Conservation (phyloP, 2,113 vertebrate species). For the Tetrax tetrax region DNA sequence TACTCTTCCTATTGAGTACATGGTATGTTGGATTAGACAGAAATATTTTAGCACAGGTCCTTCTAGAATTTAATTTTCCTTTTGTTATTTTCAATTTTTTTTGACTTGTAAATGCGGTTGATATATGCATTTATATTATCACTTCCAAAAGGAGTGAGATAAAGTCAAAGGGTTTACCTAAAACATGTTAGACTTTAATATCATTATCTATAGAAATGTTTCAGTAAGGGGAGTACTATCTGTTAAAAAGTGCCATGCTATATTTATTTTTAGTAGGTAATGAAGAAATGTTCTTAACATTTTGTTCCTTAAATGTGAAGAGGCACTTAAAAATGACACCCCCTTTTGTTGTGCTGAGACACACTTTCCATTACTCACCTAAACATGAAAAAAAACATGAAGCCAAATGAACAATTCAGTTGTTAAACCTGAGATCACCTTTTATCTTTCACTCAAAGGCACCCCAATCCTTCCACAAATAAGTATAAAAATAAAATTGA, state of each 20-base stretch:
- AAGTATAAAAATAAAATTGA: not conserved
- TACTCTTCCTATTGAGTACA: not conserved
- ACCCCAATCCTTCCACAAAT: not conserved
- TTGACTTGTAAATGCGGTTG: not conserved
- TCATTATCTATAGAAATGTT: not conserved
- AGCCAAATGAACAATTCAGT: not conserved
- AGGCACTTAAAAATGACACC: not conserved
- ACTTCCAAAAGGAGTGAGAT: not conserved
- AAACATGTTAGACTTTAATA: not conserved
- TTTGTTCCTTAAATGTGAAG: constrained; percentile 37
- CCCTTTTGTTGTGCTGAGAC: constrained; percentile 3
- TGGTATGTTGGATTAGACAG: not conserved
- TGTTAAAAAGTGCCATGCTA: not conserved
- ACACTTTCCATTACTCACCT: constrained; percentile 26
- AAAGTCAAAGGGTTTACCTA: not conserved
- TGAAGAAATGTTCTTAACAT: constrained; percentile 16
- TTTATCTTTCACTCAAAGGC: not conserved
- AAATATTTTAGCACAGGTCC: not conserved
- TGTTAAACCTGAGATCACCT: not conserved
- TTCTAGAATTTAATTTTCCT: not conserved
- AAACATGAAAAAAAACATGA: not conserved
- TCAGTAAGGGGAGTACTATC: not conserved
- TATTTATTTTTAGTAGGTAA: constrained; percentile 13
- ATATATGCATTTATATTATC: not conserved
- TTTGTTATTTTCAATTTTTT: not conserved